Evolutionary conservation across 2,888 invertebrate genomes (phyloP), one percentile per base, ranked within the genome.

Genomic region (Mythimna vitellina): DNA sequence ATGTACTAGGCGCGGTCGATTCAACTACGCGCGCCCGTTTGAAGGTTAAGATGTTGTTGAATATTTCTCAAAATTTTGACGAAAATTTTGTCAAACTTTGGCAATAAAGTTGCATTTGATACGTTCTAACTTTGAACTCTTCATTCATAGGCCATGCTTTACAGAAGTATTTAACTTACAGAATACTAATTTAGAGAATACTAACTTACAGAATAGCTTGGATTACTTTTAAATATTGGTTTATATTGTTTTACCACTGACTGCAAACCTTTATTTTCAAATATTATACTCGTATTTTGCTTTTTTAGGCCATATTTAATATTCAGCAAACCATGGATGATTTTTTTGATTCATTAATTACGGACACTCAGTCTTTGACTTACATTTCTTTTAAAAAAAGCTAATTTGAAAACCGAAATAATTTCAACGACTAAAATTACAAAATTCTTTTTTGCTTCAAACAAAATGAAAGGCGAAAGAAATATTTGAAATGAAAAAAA

Each of bases 391-490:
- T 38, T 35, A 58, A 63, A n/a, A n/a, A 38, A 53, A 69, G 63
- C 29, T 65, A 74, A 71, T 71, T 66, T 73, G 6, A 14, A 54
- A 51, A 29, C 54, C 64, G 29, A 60, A 69, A 80, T 63, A 67
- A 75, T 56, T 29, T 60, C 53, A 53, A 53, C 42, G 22, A 49
- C 42, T 57, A 58, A 65, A 66, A 80, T 68, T 67, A 68, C n/a
- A 79, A 79, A 79, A 57, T 80, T 67, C 56, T 75, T 77, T 58
- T 57, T 61, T 20, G 17, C 42, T 64, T 65, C 10, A 20, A 53
- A 65, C 10, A 51, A 57, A 62, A 53, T 57, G 29, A 68, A 80
- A 56, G 42, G 22, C 12, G n/a, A 51, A 51, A 22, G 7, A 66
- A 78, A 62, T 12, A 64, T 65, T 54, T 64, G 9, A 35, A 51